Conservation (phyloP, 2,113 vertebrate species). For the Melospiza melodia region DNA sequence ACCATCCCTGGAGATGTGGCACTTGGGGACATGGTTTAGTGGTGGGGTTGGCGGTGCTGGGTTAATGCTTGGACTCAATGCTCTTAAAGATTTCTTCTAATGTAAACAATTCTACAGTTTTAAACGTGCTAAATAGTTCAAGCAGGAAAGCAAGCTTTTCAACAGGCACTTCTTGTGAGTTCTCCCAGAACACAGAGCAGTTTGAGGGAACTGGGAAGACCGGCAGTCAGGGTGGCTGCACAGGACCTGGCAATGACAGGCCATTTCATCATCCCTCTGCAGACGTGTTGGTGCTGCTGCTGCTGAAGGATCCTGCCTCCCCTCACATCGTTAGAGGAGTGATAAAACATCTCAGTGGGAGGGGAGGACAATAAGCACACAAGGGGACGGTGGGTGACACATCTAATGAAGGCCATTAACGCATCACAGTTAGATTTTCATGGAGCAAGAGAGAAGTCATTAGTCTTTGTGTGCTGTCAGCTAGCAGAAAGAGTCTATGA, state of each 20-base stretch:
- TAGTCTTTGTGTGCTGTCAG: background rate
- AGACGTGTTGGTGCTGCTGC: accelerated
- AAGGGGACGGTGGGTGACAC: background rate
- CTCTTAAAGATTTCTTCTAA: background rate
- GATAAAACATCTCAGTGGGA: background rate
- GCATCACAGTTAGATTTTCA: background rate
- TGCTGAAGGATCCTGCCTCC: background rate
- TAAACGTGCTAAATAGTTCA: background rate
- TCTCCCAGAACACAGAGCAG: accelerated
- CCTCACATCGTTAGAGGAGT: background rate
- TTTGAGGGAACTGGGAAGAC: background rate
- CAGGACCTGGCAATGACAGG: background rate
- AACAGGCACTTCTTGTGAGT: background rate
- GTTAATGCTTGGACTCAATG: background rate
- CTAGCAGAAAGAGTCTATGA: background rate
- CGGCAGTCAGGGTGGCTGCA: background rate
- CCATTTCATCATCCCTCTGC: background rate
- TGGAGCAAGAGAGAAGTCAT: background rate
- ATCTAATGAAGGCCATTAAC: slow-evolving; percentile 30
- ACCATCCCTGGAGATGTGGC: background rate
- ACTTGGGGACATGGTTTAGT: background rate
- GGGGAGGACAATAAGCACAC: background rate
- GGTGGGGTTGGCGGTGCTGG: background rate
- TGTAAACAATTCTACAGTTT: background rate
- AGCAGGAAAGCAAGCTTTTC: background rate